phyloP scores from a whole-genome alignment of 2,797 vertebrate genomes.

The Emys orbicularis region DNA sequence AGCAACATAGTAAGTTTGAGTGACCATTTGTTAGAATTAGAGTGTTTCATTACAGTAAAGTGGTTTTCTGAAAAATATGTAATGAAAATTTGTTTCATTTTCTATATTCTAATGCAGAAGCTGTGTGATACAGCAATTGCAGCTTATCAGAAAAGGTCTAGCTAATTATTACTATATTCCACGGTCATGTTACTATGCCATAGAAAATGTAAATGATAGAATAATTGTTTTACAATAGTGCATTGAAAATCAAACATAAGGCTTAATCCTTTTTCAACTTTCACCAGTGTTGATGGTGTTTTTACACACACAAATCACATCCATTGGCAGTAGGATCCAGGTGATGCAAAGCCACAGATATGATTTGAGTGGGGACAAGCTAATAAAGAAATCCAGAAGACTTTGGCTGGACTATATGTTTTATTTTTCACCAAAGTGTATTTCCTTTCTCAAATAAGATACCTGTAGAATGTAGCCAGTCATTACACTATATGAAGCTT shows the following conservation, averaged over 20 bases:
- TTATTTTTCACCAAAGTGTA: background rate
- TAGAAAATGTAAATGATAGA: background rate
- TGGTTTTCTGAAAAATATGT: background rate
- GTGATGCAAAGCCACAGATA: background rate
- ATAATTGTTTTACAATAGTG: conserved; percentile 21
- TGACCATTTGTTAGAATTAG: conserved; percentile 44
- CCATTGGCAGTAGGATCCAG: background rate
- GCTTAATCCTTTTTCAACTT: background rate
- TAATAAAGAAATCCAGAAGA: background rate
- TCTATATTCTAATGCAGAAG: conserved; percentile 8
- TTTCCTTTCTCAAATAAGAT: background rate
- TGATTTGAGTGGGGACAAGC: background rate
- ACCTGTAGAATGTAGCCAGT: background rate
- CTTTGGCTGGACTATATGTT: background rate
- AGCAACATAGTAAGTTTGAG: conserved; percentile 55
- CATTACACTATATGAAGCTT: background rate
- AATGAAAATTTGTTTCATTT: conserved; percentile 37
- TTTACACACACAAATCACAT: background rate
- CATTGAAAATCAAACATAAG: conserved; percentile 9
- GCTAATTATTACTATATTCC: conserved; percentile 19
- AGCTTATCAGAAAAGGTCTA: conserved; percentile 13
- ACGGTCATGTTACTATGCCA: background rate
- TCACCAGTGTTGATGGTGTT: background rate
- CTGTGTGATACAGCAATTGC: conserved; percentile 30
- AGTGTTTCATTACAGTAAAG: conserved; percentile 50